phyloP scores from a whole-genome alignment of 2,888 invertebrate genomes.

The Drosophila kambysellisi region DNA sequence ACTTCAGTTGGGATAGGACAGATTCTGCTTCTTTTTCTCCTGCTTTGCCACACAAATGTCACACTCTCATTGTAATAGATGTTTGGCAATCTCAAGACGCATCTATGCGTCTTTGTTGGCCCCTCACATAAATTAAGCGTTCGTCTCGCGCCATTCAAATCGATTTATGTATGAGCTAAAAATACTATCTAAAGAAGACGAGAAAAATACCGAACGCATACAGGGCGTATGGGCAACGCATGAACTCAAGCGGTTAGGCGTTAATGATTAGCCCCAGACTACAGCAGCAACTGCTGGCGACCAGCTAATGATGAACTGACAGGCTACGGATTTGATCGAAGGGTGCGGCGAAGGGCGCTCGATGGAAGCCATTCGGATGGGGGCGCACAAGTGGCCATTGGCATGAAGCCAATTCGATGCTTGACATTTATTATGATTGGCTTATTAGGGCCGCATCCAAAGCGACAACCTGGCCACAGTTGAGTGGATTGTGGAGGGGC shows the following conservation, averaged over 20 bases:
- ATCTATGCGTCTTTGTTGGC: background rate
- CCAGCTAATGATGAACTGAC: conserved; percentile 64
- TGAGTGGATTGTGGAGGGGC: background rate
- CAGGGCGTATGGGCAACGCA: conserved; percentile 61
- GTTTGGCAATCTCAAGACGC: conserved; percentile 48
- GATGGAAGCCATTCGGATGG: background rate
- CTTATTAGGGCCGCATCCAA: conserved; percentile 68
- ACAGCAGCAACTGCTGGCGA: conserved; percentile 32
- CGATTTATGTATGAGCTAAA: conserved; percentile 45
- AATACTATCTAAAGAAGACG: conserved; percentile 17
- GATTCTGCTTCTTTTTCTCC: background rate
- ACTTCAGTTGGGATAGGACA: conserved; percentile 25
- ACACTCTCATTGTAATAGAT: conserved; percentile 48
- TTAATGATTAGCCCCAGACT: conserved; percentile 67
- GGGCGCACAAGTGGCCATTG: conserved; percentile 62
- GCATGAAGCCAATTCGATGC: conserved; percentile 70
- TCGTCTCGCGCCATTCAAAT: conserved; percentile 26
- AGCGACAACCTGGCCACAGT: conserved; percentile 20
- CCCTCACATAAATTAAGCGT: conserved; percentile 52
- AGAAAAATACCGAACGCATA: conserved; percentile 19
- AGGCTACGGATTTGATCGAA: conserved; percentile 10
- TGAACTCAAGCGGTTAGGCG: conserved; percentile 58
- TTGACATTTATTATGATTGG: conserved; percentile 80
- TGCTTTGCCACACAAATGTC: background rate
- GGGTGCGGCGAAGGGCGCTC: background rate